Evolutionary conservation across 2,888 invertebrate species (phyloP), one percentile per base, ranked within the genome.

Genomic region (Arctia plantaginis): DNA sequence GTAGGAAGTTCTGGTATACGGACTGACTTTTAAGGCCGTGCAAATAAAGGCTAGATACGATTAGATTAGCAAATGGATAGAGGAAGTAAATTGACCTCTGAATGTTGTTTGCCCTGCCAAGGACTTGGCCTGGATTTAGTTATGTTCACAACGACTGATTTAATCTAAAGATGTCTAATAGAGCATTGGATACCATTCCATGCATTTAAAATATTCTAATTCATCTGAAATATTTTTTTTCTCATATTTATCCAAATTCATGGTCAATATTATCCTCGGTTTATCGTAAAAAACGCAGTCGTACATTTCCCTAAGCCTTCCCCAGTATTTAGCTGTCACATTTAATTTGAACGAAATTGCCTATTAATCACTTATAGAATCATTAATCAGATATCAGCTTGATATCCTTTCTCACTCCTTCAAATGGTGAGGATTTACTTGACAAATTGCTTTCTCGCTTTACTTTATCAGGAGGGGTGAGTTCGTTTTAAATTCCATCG

Each of bases 361-460:
- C 88, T 88, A 90, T 90, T 89, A 89, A 91, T 91, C 91, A 90
- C 91, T 90, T 90, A 91, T 87, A 72, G 83, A 85, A 82, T 87
- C 89, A 92, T 92, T 92, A 90, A 92, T 92, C 92, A 92, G 91
- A 88, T 88, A 89, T 89, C 87, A 88, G 84, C 86, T 85, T 87
- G 87, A 87, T 90, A 88, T 86, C 87, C 84, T 82, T 79, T 82
- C 90, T 88, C 89, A 91, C 89, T 89, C 86, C 86, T 88, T 87
- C 85, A 89, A 85, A 80, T 77, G 75, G 88, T 88, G 84, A 89
- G 93, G 94, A 94, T 94, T 93, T 93, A 91, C 93, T 94, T 95
- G 95, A 94, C 94, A 94, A 94, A 94, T 94, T 93, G 93, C 94
- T 93, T 94, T 93, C 92, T 92, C 91, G 87, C 89, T 91, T 90